Evolutionary conservation across 2,113 vertebrate genomes (phyloP), one percentile per base, ranked within the genome.

Genomic region (Romanogobio albipinnatus): DNA sequence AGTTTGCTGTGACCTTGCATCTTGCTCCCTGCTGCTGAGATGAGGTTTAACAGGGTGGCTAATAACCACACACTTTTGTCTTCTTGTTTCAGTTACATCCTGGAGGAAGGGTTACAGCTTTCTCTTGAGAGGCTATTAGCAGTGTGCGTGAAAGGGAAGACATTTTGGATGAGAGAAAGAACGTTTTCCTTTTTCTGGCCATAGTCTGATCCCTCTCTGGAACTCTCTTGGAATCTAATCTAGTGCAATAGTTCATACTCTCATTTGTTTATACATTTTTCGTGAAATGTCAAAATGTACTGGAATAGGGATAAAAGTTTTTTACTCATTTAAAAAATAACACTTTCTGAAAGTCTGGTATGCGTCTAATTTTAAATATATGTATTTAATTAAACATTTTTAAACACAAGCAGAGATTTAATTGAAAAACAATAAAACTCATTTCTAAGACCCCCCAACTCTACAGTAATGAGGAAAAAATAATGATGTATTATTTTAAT

Each of bases 71-170:
- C 73, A 56, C 53, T 49, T 77, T 78, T 88, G 56, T 84, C 53
- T 75, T 86, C 64, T 86, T 66, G 84, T 85, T 88, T 84, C 86
- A 84, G 82, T 49, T 84, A 82, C 79, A 86, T 85, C 73, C 74
- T 47, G 56, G 56, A 58, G 80, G 14, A 56, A 84, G 78, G 51
- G 82, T 64, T 84, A 66, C 26, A 22, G 49, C 56, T 53, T 77
- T 78, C 85, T 81, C 82, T 82, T 73, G 83, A 85, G 79, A 82
- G 66, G 39, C 80, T 58, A 89, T 87, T 85, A 89, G 83, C 62
- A 68, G 61, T 6, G 29, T 79, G 47, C 13, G 59, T 14, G 66
- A 89, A 51, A 74, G 58, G 43, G n/a, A 39, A 14, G 58, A 24
- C 24, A 64, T 68, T 61, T n/a, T n/a, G 45, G 36, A 49, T 84